These are phyloP conservation scores for Cantharis lateralis DNA, from an alignment of 2,888 invertebrate species.

Conservation along the genomic window DNA sequence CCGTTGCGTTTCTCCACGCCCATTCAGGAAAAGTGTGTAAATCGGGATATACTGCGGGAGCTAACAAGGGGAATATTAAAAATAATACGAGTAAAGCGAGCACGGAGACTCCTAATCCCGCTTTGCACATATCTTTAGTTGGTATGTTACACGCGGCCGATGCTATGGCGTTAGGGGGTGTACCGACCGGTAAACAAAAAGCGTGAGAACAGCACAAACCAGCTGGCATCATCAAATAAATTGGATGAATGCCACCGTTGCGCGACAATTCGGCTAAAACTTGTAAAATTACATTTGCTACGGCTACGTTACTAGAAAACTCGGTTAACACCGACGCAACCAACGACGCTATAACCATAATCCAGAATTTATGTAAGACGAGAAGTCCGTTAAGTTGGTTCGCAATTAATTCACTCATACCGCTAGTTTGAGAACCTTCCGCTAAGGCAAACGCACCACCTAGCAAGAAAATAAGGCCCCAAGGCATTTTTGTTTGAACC, in stretches of 20 bases:
- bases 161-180: slow-evolving; percentile 93
- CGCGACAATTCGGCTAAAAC: slow-evolving; percentile 79
- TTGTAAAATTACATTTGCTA: slow-evolving; percentile 85
- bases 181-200: slow-evolving; percentile 92
- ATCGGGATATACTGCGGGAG: slow-evolving; percentile 66
- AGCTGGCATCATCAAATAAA: slow-evolving; percentile 89
- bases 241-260: slow-evolving; percentile 71
- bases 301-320: slow-evolving; percentile 89
- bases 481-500: slow-evolving; percentile 83
- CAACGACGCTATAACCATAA: slow-evolving; percentile 76
- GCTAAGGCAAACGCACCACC: slow-evolving; percentile 93
- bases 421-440: slow-evolving; percentile 79
- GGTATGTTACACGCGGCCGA: slow-evolving; percentile 81
- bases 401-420: slow-evolving; percentile 78
- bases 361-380: slow-evolving; percentile 65
- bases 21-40: slow-evolving; percentile 66
- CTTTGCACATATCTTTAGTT: slow-evolving; percentile 77
- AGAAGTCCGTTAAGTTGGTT: slow-evolving; percentile 68
- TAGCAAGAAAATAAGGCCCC: slow-evolving; percentile 86
- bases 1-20: slow-evolving; percentile 48
- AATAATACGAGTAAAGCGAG: slow-evolving; percentile 75
- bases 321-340: slow-evolving; percentile 85
- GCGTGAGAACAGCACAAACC: slow-evolving; percentile 89
- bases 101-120: slow-evolving; percentile 71
- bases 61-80: slow-evolving; percentile 76